A percentile compares a stretch with the other conserved stretches of the same genome.
Evolutionary conservation across 2,888 invertebrate genomes (phyloP).

Genomic region (Danaus chrysippus): DNA sequence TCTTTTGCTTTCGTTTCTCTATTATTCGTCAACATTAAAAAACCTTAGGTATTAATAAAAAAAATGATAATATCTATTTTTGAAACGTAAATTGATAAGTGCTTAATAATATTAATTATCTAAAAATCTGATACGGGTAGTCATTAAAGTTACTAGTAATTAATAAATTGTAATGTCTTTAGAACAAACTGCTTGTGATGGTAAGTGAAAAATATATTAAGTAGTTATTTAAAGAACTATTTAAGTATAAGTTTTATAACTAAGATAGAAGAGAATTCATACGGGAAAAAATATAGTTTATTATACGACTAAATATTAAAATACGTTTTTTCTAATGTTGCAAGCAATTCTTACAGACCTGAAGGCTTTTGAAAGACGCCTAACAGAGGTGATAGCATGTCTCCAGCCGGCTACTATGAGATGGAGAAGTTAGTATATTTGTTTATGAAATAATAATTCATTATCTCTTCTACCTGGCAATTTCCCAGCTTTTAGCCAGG

Average conservation of each 20-base stretch:
- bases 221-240: neutral
- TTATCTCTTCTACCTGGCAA: no score
- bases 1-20: neutral
- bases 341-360: conserved; percentile 84
- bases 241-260: no score
- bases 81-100: neutral
- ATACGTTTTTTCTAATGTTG: conserved; percentile 27
- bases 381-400: conserved; percentile 98
- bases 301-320: conserved; percentile 17
- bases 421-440: conserved; percentile 91
- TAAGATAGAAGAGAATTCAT: neutral
- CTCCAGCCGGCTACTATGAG: conserved; percentile 95
- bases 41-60: conserved; percentile 1
- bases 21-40: neutral
- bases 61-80: neutral
- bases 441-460: conserved; percentile 27
- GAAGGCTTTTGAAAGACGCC: conserved; percentile 97
- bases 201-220: conserved; percentile 65
- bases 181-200: conserved; percentile 95
- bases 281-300: conserved; percentile 6
- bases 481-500: no score
- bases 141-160: neutral
- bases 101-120: neutral
- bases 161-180: conserved; percentile 80
- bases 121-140: no score